Conservation (phyloP, 2,113 vertebrate species). For the Erythrocercus mccallii region DNA sequence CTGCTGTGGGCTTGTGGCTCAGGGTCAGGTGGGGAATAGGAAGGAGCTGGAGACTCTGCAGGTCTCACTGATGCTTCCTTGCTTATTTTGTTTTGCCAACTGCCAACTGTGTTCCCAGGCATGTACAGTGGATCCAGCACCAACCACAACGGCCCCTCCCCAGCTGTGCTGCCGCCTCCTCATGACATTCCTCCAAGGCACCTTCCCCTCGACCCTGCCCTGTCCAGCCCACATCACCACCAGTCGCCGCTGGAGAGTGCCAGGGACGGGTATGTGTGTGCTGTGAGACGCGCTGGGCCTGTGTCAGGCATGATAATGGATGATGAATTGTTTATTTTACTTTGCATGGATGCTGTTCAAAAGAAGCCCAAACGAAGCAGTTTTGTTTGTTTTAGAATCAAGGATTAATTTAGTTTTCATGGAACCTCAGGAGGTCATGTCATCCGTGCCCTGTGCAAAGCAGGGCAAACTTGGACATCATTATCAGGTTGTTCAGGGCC, state of each 20-base stretch:
- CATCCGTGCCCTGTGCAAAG: not conserved
- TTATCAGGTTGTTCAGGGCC: not conserved
- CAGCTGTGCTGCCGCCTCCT: constrained; percentile 76
- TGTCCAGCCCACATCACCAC: constrained; percentile 82
- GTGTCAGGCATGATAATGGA: not conserved
- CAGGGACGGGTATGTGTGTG: constrained; percentile 84
- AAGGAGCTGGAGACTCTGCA: not conserved
- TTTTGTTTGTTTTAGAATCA: not conserved
- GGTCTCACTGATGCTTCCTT: not conserved
- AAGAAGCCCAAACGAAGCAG: not conserved
- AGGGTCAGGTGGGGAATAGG: fast-evolving
- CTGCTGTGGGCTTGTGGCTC: not conserved
- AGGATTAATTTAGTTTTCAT: not conserved
- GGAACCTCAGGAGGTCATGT: not conserved
- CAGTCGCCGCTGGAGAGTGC: constrained; percentile 82
- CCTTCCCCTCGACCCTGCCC: constrained; percentile 79
- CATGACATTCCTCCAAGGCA: constrained; percentile 79
- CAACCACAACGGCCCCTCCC: constrained; percentile 77
- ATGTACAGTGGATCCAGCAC: constrained; percentile 82
- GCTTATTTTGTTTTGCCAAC: constrained; percentile 48
- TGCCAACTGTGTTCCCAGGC: constrained; percentile 82
- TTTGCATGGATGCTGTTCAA: not conserved
- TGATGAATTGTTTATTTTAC: not conserved
- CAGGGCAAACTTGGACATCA: not conserved
- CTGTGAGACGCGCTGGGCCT: not conserved